A percentile compares a stretch with the other conserved stretches of the same genome.
phyloP scores from a whole-genome alignment of 2,797 vertebrate genomes.

The Taeniopygia guttata region DNA sequence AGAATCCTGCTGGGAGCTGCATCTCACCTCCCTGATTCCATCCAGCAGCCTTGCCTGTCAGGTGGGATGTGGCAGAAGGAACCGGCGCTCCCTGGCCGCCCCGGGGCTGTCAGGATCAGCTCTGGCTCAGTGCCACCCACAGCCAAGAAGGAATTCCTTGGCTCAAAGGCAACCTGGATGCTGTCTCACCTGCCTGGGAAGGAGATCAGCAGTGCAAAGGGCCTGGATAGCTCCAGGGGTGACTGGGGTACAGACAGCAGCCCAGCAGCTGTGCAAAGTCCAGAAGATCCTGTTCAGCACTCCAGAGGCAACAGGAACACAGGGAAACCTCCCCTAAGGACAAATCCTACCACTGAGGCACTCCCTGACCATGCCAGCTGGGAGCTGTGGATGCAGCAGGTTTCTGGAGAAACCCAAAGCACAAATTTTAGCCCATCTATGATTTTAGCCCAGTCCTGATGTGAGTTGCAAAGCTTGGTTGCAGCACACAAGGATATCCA shows the following conservation, averaged over 20 bases:
- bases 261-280: background rate
- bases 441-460: background rate
- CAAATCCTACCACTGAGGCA: background rate
- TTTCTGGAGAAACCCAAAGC: background rate
- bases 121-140: background rate
- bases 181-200: background rate
- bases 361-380: background rate
- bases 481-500: background rate
- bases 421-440: background rate
- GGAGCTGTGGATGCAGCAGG: background rate
- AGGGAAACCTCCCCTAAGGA: background rate
- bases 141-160: background rate
- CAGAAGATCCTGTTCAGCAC: background rate
- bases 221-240: background rate
- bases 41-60: background rate
- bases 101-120: fast-evolving
- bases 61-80: background rate
- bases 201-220: background rate
- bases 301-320: fast-evolving
- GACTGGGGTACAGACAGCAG: background rate
- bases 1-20: background rate
- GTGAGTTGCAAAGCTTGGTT: fast-evolving
- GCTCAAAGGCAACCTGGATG: background rate
- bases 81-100: fast-evolving
- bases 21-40: background rate